Base-by-base conservation (phyloP, 2,888 invertebrate genomes). In the Aromia moschata region DNA sequence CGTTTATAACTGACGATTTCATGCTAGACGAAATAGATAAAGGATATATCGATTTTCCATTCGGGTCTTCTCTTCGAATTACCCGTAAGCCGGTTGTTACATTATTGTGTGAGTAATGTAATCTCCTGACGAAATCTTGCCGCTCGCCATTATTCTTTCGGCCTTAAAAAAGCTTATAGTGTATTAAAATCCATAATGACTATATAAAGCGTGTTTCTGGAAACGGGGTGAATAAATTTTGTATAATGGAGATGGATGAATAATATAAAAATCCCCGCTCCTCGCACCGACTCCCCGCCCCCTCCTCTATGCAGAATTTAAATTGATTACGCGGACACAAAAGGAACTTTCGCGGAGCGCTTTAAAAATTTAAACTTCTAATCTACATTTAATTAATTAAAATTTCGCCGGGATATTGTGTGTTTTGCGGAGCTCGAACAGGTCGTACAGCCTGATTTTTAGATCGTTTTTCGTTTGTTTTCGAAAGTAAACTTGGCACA, bases 221-320 rank as follows among this genome's bases (percentile, higher is more conserved):
- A 63, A 61, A 62, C 43, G 62, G 65, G 64, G 66, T 65, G 69
- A 67, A 69, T 69, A 67, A 64, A 68, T 66, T 66, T 66, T 61
- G 55, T 65, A 69, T 69, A 69, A 69, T 69, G 67, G 67, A 69
- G 69, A 68, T 62, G 66, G 60, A 69, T 69, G 67, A 66, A 69
- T 65, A 64, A 65, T 61, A 60, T 57, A 59, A 37, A 67, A 68
- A 67, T 65, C 64, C n/a, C 58, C 62, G 58, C 61, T 14, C 37
- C 33, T 18, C 30, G 41, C 31, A n/a, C n/a, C n/a, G n/a, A n/a
- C n/a, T 45, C 20, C 46, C 41, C 31, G 20, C 38, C 33, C 46
- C 12, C 31, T 51, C 51, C 44, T 44, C 36, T 37, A 44, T 41
- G 56, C 49, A 36, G 20, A 33, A 38, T 57, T 33, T 46, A 58